Percentiles rank a stretch among this genome's conserved stretches.
These are phyloP conservation scores for Nowickia ferox DNA, from an alignment of 2,888 invertebrate genomes.

Conservation along the genomic window DNA sequence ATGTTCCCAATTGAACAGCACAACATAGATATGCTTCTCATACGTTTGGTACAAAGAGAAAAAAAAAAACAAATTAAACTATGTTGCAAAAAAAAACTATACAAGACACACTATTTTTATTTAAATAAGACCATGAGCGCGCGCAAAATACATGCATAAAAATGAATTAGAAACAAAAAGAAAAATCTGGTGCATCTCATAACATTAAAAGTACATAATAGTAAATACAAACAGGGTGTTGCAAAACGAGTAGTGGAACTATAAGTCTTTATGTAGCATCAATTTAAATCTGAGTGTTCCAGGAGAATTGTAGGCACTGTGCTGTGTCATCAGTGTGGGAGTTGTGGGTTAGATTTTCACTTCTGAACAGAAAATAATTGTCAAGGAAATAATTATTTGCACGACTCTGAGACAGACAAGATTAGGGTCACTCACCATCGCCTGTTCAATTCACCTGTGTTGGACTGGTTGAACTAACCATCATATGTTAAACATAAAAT, in stretches of 20 bases:
- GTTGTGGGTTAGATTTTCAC: no score
- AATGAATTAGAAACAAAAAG: constrained; percentile 26
- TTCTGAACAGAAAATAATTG: no score
- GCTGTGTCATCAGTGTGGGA: no score
- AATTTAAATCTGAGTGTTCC: no score
- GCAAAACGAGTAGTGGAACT: neutral
- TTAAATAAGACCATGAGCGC: constrained; percentile 55
- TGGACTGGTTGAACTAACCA: no score
- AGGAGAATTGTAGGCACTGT: no score
- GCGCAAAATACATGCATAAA: constrained; percentile 52
- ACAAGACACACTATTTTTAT: constrained; percentile 12
- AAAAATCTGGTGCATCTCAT: constrained; percentile 56
- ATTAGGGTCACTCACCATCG: no score
- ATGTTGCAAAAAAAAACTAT: constrained; percentile 57
- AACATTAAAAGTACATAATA: constrained; percentile 39
- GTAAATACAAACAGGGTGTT: constrained; percentile 17
- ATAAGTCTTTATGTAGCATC: no score
- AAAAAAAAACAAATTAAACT: constrained; percentile 43
- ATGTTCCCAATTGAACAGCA: constrained; percentile 63
- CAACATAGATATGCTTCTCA: constrained; percentile 8
- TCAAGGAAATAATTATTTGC: no score
- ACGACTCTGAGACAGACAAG: no score
- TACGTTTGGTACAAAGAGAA: neutral
- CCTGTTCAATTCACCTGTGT: no score
- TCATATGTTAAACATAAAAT: no score